Base-by-base conservation (phyloP, 2,888 invertebrate genomes). In the Drosophila recens region DNA sequence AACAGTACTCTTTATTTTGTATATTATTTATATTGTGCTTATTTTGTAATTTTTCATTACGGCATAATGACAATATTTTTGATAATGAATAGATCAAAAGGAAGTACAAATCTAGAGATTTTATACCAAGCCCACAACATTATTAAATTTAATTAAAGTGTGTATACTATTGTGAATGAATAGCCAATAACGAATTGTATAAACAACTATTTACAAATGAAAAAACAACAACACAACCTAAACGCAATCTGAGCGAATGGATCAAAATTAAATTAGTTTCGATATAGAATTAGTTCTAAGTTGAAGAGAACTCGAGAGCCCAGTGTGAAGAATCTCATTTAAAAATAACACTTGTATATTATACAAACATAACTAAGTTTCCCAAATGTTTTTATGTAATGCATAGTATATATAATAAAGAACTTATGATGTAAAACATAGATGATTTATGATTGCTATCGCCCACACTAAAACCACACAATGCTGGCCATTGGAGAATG, bases 61-160 rank as follows among this genome's bases (percentile, higher is more conserved):
- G 89, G 88, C 88, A 79, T 45, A 75, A 79, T 78, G 86, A 86
- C 86, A 86, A 86, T 86, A 86, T 89, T 89, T 89, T 87, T 82
- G 75, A 87, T 73, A 87, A 58, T 46, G 45, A 58, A 58, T 17
- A 69, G 75, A 79, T 75, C 75, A 75, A 80, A 75, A 84, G 58
- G 61, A 82, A 86, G 86, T 86, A 86, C 86, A 86, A 86, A 86
- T 85, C 71, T 68, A 67, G 74, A 77, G 77, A 87, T 89, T 89
- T 81, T 89, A 72, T 63, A 69, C 30, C 23, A 62, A 67, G 17
- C 45, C 69, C 54, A 67, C 30, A 72, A 67, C 11, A 51, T 51
- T 62, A 69, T 59, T 42, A 67, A 51, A 72, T 52, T 49, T 51
- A 48, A 74, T 56, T 34, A 33, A 66, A 67, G 67, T 15, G 53